phyloP scores from a whole-genome alignment of 1,140 invertebrate genomes.

The Danaus plexippus region DNA sequence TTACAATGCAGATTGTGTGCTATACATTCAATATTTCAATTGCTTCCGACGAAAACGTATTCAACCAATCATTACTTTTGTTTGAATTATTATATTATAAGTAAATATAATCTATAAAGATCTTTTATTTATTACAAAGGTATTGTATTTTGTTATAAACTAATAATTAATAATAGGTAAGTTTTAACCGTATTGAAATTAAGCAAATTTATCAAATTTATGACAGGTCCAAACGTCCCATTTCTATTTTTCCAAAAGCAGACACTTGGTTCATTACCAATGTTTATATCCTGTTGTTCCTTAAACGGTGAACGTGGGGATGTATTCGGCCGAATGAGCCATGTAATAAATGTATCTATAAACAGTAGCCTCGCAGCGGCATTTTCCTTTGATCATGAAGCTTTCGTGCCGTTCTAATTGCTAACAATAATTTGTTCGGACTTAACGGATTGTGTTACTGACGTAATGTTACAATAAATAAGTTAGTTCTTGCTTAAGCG shows the following conservation, averaged over 20 bases:
- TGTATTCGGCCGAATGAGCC: constrained; percentile 14
- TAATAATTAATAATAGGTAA: too few relatives aligned
- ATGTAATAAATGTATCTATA: constrained; percentile 17
- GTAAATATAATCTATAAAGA: too few relatives aligned
- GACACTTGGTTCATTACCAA: constrained; percentile 8
- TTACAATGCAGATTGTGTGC: constrained; percentile 12
- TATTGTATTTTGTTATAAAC: too few relatives aligned
- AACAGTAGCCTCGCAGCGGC: constrained; percentile 14
- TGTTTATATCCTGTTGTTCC: constrained; percentile 16
- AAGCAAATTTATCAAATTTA: too few relatives aligned
- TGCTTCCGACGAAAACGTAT: neutral
- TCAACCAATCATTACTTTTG: too few relatives aligned
- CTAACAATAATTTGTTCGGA: constrained; percentile 27
- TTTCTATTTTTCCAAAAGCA: neutral
- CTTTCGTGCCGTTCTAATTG: constrained; percentile 22
- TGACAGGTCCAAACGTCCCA: too few relatives aligned
- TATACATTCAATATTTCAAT: constrained; percentile 10
- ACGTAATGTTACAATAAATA: constrained; percentile 18
- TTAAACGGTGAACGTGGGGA: constrained; percentile 16
- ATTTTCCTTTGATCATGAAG: constrained; percentile 21
- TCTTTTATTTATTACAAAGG: too few relatives aligned
- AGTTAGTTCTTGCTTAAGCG: too few relatives aligned
- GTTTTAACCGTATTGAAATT: too few relatives aligned
- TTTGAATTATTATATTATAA: too few relatives aligned
- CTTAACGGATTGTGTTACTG: constrained; percentile 28